These are phyloP conservation scores for Gibbula magus DNA, from an alignment of 2,888 invertebrate genomes.

Conservation along the genomic window DNA sequence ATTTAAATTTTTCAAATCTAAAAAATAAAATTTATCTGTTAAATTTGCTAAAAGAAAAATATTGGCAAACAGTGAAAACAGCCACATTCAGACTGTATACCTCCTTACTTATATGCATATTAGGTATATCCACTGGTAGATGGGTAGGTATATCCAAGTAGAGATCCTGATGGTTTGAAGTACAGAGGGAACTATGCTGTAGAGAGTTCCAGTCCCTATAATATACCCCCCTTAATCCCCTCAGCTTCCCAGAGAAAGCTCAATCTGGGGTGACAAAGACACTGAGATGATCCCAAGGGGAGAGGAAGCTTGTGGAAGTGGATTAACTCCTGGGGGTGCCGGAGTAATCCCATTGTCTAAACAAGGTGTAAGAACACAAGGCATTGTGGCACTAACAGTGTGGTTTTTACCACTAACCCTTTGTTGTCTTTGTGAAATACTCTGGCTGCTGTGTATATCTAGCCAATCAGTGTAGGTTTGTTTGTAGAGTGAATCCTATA, in stretches of 20 bases:
- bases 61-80: too few species aligned
- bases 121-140: too few species aligned
- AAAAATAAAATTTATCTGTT: too few species aligned
- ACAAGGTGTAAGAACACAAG: neutral
- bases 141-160: too few species aligned
- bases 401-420: neutral
- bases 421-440: neutral
- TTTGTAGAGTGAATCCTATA: conserved; percentile 5
- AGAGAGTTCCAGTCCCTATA: neutral
- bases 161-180: too few species aligned
- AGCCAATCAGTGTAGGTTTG: neutral
- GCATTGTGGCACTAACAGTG: conserved; percentile 4
- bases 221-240: neutral
- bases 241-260: neutral
- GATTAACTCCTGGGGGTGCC: neutral
- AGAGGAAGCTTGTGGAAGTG: neutral
- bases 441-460: neutral
- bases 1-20: too few species aligned
- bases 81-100: too few species aligned
- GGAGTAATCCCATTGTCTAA: neutral
- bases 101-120: too few species aligned
- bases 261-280: neutral
- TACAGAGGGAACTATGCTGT: too few species aligned
- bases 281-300: neutral
- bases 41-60: too few species aligned